These are phyloP conservation scores for Anarhynchus alexandrinus DNA, from an alignment of 2,113 vertebrate genomes.

Conservation along the genomic window DNA sequence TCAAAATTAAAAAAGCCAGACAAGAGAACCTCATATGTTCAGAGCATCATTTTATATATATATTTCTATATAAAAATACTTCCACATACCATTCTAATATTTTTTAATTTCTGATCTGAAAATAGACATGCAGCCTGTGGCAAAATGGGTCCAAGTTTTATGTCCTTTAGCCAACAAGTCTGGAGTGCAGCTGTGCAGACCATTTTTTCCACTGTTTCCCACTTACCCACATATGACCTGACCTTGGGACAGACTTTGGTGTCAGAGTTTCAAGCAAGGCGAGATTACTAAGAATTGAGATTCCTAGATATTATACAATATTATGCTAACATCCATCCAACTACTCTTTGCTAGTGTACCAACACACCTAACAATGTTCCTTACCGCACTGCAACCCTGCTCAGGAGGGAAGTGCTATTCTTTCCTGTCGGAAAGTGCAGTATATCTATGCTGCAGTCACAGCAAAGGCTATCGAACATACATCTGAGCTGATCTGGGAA, in stretches of 20 bases:
- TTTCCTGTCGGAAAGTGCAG: background rate
- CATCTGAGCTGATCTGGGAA: background rate
- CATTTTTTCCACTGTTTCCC: background rate
- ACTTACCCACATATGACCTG: background rate
- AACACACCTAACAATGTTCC: background rate
- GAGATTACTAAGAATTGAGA: background rate
- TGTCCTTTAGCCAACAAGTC: background rate
- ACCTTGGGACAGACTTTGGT: background rate
- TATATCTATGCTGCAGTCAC: background rate
- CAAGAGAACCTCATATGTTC: background rate
- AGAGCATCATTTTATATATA: background rate
- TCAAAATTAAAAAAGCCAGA: background rate
- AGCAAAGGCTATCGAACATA: background rate
- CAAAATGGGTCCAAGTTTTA: background rate
- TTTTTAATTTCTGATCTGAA: background rate
- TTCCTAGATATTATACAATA: background rate
- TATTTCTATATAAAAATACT: background rate
- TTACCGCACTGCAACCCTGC: background rate
- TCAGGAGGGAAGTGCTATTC: background rate
- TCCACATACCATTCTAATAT: background rate
- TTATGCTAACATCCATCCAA: background rate
- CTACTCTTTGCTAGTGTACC: background rate
- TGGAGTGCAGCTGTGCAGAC: background rate
- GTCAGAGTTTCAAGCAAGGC: background rate
- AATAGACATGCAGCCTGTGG: background rate